Evolutionary conservation across 1,140 invertebrate species (phyloP).

Genomic region (Venturia canescens): DNA sequence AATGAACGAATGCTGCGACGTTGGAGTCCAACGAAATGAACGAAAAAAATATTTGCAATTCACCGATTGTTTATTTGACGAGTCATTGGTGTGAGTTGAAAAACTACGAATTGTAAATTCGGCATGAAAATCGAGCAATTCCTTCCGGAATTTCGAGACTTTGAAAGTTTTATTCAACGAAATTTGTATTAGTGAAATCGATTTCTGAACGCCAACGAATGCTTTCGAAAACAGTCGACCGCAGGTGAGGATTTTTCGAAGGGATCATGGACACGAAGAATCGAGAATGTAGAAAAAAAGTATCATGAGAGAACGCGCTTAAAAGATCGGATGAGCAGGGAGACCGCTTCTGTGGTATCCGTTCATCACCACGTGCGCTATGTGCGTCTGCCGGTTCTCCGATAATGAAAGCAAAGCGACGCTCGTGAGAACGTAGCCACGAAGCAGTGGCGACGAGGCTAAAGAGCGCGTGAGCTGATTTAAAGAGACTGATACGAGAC

Average conservation of each 20-base stretch:
- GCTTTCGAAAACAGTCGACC: not conserved
- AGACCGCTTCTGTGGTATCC: not conserved
- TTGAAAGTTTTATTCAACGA: no score
- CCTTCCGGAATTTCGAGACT: no score
- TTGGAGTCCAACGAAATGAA: no score
- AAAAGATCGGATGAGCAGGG: not conserved
- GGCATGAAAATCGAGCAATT: no score
- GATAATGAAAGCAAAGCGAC: conserved; percentile 34
- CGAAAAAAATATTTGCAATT: no score
- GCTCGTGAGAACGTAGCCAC: conserved; percentile 38
- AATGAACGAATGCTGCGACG: no score
- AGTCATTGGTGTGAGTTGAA: no score
- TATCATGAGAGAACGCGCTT: not conserved
- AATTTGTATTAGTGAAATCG: no score
- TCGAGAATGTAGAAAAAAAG: not conserved
- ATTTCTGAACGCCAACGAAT: no score
- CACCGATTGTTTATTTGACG: no score
- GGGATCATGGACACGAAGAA: not conserved
- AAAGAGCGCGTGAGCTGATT: conserved; percentile 29
- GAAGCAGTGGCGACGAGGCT: not conserved
- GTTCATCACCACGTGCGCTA: conserved; percentile 25
- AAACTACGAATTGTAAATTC: no score
- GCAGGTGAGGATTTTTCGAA: not conserved
- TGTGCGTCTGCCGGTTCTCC: conserved; percentile 3
- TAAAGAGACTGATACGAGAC: conserved; percentile 38